Percentiles rank a stretch among this genome's conserved stretches.
phyloP scores from a whole-genome alignment of 2,797 vertebrate species.

The Rhabdomys pumilio region DNA sequence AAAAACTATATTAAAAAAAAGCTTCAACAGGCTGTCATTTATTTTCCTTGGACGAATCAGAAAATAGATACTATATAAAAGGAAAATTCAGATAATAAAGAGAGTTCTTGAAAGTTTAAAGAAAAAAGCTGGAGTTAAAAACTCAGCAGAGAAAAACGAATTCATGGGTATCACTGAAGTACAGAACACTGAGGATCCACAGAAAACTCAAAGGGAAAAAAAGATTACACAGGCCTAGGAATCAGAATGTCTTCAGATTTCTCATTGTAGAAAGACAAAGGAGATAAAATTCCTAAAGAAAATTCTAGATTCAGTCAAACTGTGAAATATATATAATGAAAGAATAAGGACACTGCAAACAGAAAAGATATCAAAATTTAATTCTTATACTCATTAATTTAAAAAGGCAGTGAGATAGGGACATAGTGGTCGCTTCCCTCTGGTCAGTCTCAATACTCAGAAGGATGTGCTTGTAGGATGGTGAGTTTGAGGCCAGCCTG shows the following conservation, averaged over 20 bases:
- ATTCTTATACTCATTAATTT: background rate
- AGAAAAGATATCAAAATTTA: background rate
- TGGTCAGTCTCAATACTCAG: background rate
- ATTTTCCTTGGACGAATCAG: conserved; percentile 4
- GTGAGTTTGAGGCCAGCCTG: background rate
- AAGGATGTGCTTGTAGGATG: background rate
- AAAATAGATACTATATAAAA: background rate
- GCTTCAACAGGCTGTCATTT: background rate
- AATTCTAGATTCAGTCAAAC: conserved; percentile 7
- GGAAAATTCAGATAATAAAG: conserved; percentile 8
- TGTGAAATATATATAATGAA: background rate
- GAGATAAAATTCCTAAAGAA: conserved; percentile 14
- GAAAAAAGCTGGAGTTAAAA: background rate
- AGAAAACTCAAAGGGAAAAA: background rate
- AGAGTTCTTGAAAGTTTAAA: background rate
- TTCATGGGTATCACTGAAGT: background rate
- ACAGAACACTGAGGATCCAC: background rate
- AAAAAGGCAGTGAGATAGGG: background rate
- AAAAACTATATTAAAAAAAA: background rate
- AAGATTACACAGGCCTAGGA: background rate
- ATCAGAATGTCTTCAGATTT: background rate
- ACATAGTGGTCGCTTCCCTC: no score
- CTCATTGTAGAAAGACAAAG: background rate
- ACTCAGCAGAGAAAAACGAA: background rate
- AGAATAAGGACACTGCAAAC: conserved; percentile 15